Base-by-base conservation (phyloP, 2,888 invertebrate genomes). In the Drosophila macrospina region DNA sequence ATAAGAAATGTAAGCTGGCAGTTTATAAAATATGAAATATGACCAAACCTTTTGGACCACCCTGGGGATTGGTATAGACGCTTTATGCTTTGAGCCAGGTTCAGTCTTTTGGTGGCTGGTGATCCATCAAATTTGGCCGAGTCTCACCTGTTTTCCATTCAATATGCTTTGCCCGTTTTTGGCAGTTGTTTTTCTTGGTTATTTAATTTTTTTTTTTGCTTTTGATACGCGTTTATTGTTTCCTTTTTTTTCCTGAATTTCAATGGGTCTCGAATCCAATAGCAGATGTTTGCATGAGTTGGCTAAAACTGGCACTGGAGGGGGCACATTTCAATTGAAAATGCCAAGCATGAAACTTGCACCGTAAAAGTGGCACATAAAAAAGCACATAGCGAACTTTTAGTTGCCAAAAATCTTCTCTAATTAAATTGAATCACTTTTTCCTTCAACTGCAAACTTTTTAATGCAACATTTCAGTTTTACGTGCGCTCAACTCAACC, bases 351-450 rank as follows among this genome's bases (percentile, higher is more conserved):
- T 65, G 61, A 78, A 85, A 72, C 69, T 85, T 73, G 69, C 61
- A 57, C 67, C 78, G 74, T 83, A 70, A 78, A 78, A 74, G 52
- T 64, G 73, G 61, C 69, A 70, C 67, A 84, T 84, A 77, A 84
- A 68, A 69, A 41, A 20, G n/a, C 24, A 52, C 34, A 44, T 24
- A 37, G 45, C 45, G 32, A 32, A 67, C 44, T 75, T 75, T 78
- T 52, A 68, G 75, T 71, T 74, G 61, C 74, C 68, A 42, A 61
- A 78, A 82, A 74, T 79, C 64, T 76, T 55, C 74, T 74, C 81
- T 85, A 86, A 85, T 85, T 85, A 86, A 85, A 85, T 85, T 74
- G 75, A 85, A 85, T 80, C 67, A 74, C 69, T 63, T 69, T 76
- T 72, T 77, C 63, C 70, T 69, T 66, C 50, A 30, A 47, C 66